Evolutionary conservation across 2,113 vertebrate genomes (phyloP).

Genomic region (Ammodytes dubius): DNA sequence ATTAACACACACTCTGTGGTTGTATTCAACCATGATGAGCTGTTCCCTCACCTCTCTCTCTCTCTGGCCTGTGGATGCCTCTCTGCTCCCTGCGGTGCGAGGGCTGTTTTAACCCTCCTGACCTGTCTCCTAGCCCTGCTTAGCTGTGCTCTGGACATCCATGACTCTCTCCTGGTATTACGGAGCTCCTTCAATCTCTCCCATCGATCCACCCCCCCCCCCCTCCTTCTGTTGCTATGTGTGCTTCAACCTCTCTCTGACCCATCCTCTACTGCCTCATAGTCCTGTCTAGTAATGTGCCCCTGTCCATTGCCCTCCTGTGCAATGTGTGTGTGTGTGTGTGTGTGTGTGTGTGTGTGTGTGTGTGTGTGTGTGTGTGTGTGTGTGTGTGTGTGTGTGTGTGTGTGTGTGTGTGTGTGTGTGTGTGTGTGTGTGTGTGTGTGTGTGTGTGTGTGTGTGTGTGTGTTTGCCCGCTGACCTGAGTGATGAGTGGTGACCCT

Average conservation of each 20-base stretch:
- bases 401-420: constrained; percentile 58
- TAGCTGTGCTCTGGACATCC: constrained; percentile 72
- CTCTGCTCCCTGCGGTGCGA: constrained; percentile 56
- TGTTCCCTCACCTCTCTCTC: constrained; percentile 50
- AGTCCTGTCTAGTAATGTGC: constrained; percentile 77
- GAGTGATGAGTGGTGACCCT: constrained; percentile 85
- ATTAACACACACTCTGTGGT: neutral
- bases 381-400: constrained; percentile 40
- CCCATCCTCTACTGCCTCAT: constrained; percentile 78
- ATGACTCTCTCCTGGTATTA: constrained; percentile 78
- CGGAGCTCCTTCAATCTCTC: constrained; percentile 80
- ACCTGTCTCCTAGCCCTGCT: constrained; percentile 73
- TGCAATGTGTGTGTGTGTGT: constrained; percentile 27
- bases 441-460: constrained; percentile 34
- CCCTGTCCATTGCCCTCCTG: constrained; percentile 60
- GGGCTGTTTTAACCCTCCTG: constrained; percentile 78
- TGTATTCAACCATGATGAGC: constrained; percentile 32
- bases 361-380: constrained; percentile 30
- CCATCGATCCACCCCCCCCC: constrained; percentile 75
- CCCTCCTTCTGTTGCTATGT: constrained; percentile 72
- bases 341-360: constrained; percentile 46
- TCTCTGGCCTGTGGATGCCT: constrained; percentile 63
- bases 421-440: constrained; percentile 17
- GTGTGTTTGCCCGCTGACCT: constrained; percentile 74
- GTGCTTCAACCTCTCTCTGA: constrained; percentile 80